These are phyloP conservation scores for Gastrophryne carolinensis DNA, from an alignment of 2,797 vertebrate species.

Conservation along the genomic window DNA sequence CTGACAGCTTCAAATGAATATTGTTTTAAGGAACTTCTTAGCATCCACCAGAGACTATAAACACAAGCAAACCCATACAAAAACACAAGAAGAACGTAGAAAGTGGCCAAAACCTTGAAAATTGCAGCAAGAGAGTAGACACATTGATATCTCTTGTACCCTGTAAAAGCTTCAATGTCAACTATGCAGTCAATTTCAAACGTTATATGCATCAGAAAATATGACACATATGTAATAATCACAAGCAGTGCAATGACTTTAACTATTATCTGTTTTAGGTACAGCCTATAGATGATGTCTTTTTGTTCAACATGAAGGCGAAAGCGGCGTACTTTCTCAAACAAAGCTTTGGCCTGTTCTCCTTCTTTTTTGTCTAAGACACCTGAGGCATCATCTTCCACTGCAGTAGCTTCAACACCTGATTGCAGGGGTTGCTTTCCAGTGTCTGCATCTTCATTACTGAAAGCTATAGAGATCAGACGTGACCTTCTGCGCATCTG, in stretches of 20 bases:
- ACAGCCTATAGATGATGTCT: slow-evolving; percentile 74
- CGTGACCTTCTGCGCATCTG: slow-evolving; percentile 67
- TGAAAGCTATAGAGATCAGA: slow-evolving; percentile 62
- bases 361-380: slow-evolving; percentile 79
- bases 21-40: slow-evolving; percentile 76
- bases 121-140: slow-evolving; percentile 77
- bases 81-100: slow-evolving; percentile 74
- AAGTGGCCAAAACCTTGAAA: slow-evolving; percentile 75
- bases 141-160: slow-evolving; percentile 77
- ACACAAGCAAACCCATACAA: slow-evolving; percentile 76
- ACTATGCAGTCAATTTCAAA: slow-evolving; percentile 76
- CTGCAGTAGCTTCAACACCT: slow-evolving; percentile 67
- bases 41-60: slow-evolving; percentile 79
- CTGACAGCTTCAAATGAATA: slow-evolving; percentile 77
- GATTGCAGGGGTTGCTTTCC: slow-evolving; percentile 65
- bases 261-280: slow-evolving; percentile 75
- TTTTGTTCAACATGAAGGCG: slow-evolving; percentile 75
- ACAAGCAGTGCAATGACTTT: slow-evolving; percentile 73
- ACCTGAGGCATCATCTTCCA: slow-evolving; percentile 69
- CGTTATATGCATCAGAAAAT: slow-evolving; percentile 73
- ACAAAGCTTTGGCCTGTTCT: slow-evolving; percentile 80
- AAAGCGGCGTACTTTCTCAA: slow-evolving; percentile 79
- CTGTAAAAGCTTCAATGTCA: slow-evolving; percentile 74
- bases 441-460: slow-evolving; percentile 61
- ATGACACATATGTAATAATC: slow-evolving; percentile 73